Evolutionary conservation across 2,888 invertebrate species (phyloP).

Genomic region (Subacronicta megacephala): DNA sequence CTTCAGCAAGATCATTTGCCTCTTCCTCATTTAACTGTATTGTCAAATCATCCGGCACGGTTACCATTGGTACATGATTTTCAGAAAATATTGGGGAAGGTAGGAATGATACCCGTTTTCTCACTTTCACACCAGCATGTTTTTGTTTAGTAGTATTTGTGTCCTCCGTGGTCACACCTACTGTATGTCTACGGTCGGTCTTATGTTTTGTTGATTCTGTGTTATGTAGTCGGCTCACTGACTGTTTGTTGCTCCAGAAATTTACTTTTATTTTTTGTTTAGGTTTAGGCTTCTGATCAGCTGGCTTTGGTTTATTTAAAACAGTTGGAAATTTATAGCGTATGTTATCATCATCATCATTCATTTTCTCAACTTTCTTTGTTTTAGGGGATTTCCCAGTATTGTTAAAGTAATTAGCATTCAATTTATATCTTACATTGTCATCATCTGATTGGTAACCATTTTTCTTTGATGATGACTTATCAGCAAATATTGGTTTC

Average conservation of each 20-base stretch:
- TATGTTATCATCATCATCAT: constrained; percentile 73
- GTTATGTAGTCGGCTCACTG: constrained; percentile 68
- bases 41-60: constrained; percentile 86
- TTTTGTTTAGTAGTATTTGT: constrained; percentile 65
- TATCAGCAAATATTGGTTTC: constrained; percentile 66
- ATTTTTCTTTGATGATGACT: constrained; percentile 67
- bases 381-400: constrained; percentile 56
- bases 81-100: constrained; percentile 83
- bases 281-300: constrained; percentile 72
- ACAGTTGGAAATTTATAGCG: constrained; percentile 80
- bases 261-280: constrained; percentile 85
- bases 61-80: constrained; percentile 85
- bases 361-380: constrained; percentile 60
- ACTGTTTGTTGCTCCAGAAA: constrained; percentile 83
- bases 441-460: constrained; percentile 84
- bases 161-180: constrained; percentile 62
- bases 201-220: constrained; percentile 63
- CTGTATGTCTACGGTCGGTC: constrained; percentile 74
- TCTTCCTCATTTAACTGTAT: constrained; percentile 86
- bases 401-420: constrained; percentile 73
- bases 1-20: constrained; percentile 79
- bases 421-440: constrained; percentile 80
- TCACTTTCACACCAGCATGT: constrained; percentile 72
- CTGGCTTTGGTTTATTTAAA: constrained; percentile 65
- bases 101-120: constrained; percentile 83